These are phyloP conservation scores for Rhopalosiphum maidis DNA, from an alignment of 1,140 invertebrate species.

Conservation along the genomic window DNA sequence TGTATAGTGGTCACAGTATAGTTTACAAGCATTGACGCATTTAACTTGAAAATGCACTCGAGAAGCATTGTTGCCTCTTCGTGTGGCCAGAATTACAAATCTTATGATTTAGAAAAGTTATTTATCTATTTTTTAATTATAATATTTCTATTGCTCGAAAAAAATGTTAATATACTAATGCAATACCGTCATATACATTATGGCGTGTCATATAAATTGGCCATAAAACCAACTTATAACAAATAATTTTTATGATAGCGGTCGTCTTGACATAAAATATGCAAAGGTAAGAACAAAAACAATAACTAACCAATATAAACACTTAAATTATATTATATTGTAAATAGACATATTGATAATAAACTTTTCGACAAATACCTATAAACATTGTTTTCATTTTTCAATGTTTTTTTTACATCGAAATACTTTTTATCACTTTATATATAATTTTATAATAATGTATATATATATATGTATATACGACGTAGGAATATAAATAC, in stretches of 20 bases:
- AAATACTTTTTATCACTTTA: neutral
- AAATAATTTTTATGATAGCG: neutral
- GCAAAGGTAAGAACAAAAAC: neutral
- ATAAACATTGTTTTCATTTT: neutral
- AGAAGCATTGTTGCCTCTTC: neutral
- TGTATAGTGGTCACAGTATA: neutral
- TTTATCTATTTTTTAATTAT: neutral
- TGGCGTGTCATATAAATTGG: neutral
- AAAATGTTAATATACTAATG: neutral
- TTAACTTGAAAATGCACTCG: neutral
- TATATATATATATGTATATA: neutral
- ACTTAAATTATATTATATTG: neutral
- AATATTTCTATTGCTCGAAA: neutral
- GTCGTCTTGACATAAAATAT: neutral
- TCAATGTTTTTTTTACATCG: neutral
- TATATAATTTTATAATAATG: neutral
- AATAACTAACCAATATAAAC: neutral
- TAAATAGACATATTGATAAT: neutral
- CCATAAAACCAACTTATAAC: neutral
- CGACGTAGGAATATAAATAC: too few relatives aligned
- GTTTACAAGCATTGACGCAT: neutral
- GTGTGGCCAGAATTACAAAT: neutral
- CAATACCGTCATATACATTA: neutral
- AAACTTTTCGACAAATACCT: neutral
- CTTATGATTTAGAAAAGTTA: neutral